A percentile compares a stretch with the other conserved stretches of the same genome.
These are phyloP conservation scores for Danio kyathit DNA, from an alignment of 2,797 vertebrate genomes.

Conservation along the genomic window DNA sequence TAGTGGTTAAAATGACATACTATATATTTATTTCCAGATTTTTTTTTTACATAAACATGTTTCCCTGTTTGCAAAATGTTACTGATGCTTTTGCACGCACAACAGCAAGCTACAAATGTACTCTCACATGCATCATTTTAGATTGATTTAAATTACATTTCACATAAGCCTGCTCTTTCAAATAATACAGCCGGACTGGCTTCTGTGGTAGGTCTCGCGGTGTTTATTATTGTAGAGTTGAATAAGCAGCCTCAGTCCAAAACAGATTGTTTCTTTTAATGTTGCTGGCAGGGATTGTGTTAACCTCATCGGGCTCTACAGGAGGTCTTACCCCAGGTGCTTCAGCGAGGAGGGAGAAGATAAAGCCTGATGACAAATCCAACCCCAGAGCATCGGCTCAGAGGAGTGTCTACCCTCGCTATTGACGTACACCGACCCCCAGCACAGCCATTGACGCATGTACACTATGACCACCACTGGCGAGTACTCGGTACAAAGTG, in stretches of 20 bases:
- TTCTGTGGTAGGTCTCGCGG: conserved; percentile 40
- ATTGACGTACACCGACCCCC: conserved; percentile 54
- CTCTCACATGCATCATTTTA: background rate
- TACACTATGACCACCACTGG: conserved; percentile 38
- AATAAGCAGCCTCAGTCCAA: conserved; percentile 17
- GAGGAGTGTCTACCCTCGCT: conserved; percentile 39
- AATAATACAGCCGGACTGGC: conserved; percentile 13
- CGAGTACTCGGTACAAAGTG: conserved; percentile 33
- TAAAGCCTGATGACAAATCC: conserved; percentile 57
- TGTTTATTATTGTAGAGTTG: conserved; percentile 44
- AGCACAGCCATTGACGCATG: conserved; percentile 57
- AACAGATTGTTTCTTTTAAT: conserved; percentile 48
- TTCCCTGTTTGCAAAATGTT: no score
- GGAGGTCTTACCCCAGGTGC: conserved; percentile 42
- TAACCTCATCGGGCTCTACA: conserved; percentile 21
- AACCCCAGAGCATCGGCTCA: conserved; percentile 43
- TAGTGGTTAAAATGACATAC: no score
- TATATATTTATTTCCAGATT: no score
- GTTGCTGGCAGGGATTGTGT: conserved; percentile 31
- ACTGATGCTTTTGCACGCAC: background rate
- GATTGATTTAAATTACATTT: background rate
- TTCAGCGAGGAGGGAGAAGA: conserved; percentile 27
- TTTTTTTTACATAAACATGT: no score
- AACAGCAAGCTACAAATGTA: background rate
- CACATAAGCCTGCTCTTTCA: background rate